Conservation (phyloP, 1,140 invertebrate genomes). For the Bicyclus anynana region DNA sequence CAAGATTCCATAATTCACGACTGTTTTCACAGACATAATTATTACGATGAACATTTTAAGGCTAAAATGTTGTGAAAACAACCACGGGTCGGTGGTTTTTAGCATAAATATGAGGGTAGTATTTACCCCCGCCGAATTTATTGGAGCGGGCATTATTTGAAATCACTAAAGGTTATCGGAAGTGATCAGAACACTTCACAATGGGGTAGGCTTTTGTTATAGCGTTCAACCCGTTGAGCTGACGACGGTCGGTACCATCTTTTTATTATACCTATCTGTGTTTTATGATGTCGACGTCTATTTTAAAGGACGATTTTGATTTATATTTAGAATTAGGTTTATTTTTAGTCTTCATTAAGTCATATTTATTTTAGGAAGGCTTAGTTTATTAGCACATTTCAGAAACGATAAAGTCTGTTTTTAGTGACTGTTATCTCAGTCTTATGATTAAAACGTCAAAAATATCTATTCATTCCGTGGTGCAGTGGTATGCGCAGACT, state of each 20-base stretch:
- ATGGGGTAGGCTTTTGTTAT: slow-evolving; percentile 18
- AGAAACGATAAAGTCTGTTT: no score
- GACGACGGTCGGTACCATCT: slow-evolving; percentile 6
- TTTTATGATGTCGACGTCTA: no score
- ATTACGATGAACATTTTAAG: slow-evolving; percentile 35
- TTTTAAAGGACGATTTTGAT: no score
- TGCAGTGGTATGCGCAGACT: no score
- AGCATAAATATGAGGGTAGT: slow-evolving; percentile 31
- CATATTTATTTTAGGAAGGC: no score
- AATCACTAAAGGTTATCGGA: slow-evolving; percentile 29
- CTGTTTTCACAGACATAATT: slow-evolving; percentile 27
- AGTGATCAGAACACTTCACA: slow-evolving; percentile 17
- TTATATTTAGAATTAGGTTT: no score
- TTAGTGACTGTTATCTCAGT: no score
- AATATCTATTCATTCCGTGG: no score
- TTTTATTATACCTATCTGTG: neutral
- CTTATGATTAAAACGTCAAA: no score
- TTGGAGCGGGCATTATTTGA: slow-evolving; percentile 27
- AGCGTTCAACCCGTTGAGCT: slow-evolving; percentile 10
- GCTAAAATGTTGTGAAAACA: slow-evolving; percentile 42
- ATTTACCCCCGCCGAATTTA: slow-evolving; percentile 21
- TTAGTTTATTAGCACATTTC: no score
- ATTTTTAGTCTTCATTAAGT: no score
- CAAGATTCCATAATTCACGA: slow-evolving; percentile 21
- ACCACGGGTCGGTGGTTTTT: slow-evolving; percentile 35